Percentiles rank a stretch among this genome's conserved stretches.
Conservation (phyloP, 2,797 vertebrate genomes). For the Sphaeramia orbicularis region DNA sequence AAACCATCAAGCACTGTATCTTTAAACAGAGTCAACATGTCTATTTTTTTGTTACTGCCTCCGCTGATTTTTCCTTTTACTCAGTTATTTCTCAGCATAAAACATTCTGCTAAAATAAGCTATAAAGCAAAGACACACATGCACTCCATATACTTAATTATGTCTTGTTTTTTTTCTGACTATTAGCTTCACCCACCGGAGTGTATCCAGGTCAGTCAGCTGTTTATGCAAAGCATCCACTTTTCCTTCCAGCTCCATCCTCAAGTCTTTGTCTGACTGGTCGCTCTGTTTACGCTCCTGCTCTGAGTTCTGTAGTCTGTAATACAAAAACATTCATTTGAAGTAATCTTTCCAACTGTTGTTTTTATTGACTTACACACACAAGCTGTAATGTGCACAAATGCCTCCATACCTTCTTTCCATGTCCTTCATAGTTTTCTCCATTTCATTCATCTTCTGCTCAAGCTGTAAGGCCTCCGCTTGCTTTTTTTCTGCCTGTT, state of each 20-base stretch:
- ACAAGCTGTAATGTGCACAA: not conserved
- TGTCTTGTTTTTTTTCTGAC: not conserved
- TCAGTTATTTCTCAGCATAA: too few species aligned
- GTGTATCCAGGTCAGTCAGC: slow-evolving; percentile 88
- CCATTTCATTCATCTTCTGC: slow-evolving; percentile 90
- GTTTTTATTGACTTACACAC: not conserved
- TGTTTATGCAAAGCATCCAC: slow-evolving; percentile 87
- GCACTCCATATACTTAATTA: too few species aligned
- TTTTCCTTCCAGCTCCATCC: slow-evolving; percentile 87
- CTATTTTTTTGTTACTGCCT: too few species aligned
- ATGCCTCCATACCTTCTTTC: slow-evolving; percentile 82
- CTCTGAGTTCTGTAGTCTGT: slow-evolving; percentile 90
- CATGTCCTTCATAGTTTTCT: slow-evolving; percentile 88
- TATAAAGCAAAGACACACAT: too few species aligned
- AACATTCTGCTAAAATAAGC: too few species aligned
- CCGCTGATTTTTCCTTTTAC: too few species aligned
- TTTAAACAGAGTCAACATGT: too few species aligned
- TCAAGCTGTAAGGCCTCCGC: slow-evolving; percentile 89
- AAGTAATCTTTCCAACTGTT: not conserved
- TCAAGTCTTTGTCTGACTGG: slow-evolving; percentile 87
- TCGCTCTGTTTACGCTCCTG: slow-evolving; percentile 83
- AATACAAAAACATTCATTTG: not conserved
- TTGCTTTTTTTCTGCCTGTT: slow-evolving; percentile 89
- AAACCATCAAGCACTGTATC: too few species aligned
- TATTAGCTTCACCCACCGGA: slow-evolving; percentile 82